Conservation (phyloP, 23 tunicate genomes). For the Ascidia mentula region DNA sequence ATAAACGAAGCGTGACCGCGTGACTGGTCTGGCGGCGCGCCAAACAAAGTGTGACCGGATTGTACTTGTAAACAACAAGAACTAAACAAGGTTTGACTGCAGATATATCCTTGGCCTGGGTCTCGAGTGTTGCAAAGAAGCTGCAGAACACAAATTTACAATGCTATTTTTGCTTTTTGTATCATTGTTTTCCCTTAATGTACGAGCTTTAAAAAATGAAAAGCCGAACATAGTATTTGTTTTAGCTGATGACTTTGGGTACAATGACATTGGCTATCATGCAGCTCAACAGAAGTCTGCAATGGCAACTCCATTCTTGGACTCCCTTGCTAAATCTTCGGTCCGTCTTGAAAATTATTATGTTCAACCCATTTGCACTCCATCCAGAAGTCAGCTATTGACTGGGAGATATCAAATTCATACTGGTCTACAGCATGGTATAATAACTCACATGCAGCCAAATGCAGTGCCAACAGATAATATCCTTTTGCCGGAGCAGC, state of each 20-base stretch:
- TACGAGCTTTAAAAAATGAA: no score
- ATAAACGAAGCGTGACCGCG: no score
- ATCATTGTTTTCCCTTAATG: no score
- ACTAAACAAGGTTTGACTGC: no score
- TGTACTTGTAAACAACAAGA: no score
- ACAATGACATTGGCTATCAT: conserved; percentile 93
- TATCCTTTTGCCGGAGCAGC: conserved; percentile 67
- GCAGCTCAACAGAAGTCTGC: conserved; percentile 48
- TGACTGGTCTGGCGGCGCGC: no score
- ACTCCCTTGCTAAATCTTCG: conserved; percentile 56
- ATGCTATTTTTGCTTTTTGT: no score
- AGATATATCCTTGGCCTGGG: no score
- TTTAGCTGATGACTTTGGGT: conserved; percentile 88
- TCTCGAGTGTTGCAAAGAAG: no score
- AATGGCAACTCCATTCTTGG: conserved; percentile 88
- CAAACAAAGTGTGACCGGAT: no score
- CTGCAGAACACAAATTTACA: no score
- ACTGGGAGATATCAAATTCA: conserved; percentile 88
- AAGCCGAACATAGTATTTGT: conserved; percentile 75
- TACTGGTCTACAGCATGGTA: conserved; percentile 65
- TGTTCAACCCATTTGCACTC: conserved; percentile 94
- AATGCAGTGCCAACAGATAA: conserved; percentile 64
- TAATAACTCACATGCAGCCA: conserved; percentile 41
- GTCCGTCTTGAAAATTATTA: conserved; percentile 89
- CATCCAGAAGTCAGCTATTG: conserved; percentile 78